Evolutionary conservation across 23 tunicate species (phyloP).

Genomic region (Styela plicata): DNA sequence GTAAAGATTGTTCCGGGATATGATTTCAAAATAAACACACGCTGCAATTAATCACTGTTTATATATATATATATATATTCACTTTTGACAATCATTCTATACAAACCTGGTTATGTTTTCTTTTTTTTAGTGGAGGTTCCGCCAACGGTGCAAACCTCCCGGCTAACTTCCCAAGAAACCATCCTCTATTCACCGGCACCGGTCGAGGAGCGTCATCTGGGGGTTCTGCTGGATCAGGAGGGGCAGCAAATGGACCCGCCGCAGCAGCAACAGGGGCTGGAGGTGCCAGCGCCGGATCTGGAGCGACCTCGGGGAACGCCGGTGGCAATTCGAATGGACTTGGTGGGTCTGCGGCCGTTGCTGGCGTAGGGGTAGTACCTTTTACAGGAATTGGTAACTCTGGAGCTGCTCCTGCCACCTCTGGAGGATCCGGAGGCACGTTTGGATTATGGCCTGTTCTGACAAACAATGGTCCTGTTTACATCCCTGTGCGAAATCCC

Average conservation of each 20-base stretch:
- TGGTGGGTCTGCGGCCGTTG: too few relatives aligned
- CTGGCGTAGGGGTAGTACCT: too few relatives aligned
- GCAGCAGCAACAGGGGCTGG: neutral
- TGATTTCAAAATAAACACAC: too few relatives aligned
- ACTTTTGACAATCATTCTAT: too few relatives aligned
- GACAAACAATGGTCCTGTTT: neutral
- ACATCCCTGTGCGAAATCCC: neutral
- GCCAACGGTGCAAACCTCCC: neutral
- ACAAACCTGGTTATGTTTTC: too few relatives aligned
- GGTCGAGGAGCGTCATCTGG: neutral
- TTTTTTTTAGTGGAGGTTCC: too few relatives aligned
- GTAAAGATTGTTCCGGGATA: too few relatives aligned
- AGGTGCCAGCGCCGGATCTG: neutral
- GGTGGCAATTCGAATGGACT: too few relatives aligned
- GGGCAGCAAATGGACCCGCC: neutral
- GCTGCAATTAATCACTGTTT: too few relatives aligned
- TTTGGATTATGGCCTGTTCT: neutral
- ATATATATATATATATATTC: too few relatives aligned
- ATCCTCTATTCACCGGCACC: neutral
- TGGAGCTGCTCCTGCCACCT: neutral
- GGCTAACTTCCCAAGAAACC: neutral
- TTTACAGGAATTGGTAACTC: neutral
- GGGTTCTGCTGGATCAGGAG: neutral
- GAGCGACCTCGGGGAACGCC: neutral
- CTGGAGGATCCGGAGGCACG: neutral